phyloP scores from a whole-genome alignment of 2,888 invertebrate genomes.

The Sisyra terminalis region DNA sequence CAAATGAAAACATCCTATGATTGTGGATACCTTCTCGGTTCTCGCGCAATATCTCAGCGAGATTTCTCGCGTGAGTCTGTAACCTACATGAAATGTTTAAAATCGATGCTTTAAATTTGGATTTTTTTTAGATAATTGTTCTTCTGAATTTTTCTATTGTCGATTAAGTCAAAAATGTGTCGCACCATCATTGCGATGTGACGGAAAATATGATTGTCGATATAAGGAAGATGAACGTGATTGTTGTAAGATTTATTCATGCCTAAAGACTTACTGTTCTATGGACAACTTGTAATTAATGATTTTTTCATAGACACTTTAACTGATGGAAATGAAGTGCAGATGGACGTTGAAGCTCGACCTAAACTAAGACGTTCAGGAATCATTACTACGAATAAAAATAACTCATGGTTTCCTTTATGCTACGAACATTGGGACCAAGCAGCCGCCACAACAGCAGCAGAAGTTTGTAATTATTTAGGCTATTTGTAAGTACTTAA shows the following conservation, averaged over 20 bases:
- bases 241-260: slow-evolving; percentile 61
- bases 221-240: slow-evolving; percentile 61
- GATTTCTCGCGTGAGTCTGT: too few relatives aligned
- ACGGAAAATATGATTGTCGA: slow-evolving; percentile 42
- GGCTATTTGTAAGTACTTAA: slow-evolving; percentile 41
- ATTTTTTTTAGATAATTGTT: slow-evolving; percentile 37
- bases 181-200: slow-evolving; percentile 39
- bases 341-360: slow-evolving; percentile 39
- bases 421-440: slow-evolving; percentile 35
- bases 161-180: slow-evolving; percentile 46
- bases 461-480: slow-evolving; percentile 44
- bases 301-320: slow-evolving; percentile 39
- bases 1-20: too few relatives aligned
- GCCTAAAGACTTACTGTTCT: too few relatives aligned
- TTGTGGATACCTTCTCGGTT: too few relatives aligned
- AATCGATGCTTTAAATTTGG: too few relatives aligned
- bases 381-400: slow-evolving; percentile 40
- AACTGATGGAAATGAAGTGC: slow-evolving; percentile 42
- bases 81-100: too few relatives aligned
- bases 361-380: slow-evolving; percentile 43
- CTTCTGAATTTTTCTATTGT: slow-evolving; percentile 42
- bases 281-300: too few relatives aligned
- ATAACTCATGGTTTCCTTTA: slow-evolving; percentile 46
- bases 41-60: too few relatives aligned
- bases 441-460: slow-evolving; percentile 31